Evolutionary conservation across 2,888 invertebrate genomes (phyloP), one percentile per base, ranked within the genome.

Genomic region (Erannis defoliaria): DNA sequence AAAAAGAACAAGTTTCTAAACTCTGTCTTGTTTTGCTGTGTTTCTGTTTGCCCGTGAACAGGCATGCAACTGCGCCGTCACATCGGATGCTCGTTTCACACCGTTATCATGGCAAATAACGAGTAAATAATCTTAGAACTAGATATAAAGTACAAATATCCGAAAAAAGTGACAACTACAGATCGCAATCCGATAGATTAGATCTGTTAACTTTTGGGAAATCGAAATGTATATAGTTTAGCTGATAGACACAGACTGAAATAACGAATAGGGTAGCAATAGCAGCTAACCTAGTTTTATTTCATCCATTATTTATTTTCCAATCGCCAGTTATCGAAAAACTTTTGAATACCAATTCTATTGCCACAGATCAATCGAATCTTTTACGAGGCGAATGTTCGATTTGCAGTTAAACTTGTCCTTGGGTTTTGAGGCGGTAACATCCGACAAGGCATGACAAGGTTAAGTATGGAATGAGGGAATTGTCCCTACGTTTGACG

Each of bases 381-480:
- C 16, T 50, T 46, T 55, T 40, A 38, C 42, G 29, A 48, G 16
- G 9, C n/a, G n/a, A 35, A 35, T 16, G 49, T 61, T 61, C 55
- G 61, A 55, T 62, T 62, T 61, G 61, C 61, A 55, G 61, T 61
- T 55, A 61, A 61, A 61, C 9, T 55, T 55, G 61, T 37, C 61
- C 61, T 55, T 61, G 61, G 61, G 26, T n/a, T n/a, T 10, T 23
- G 9, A n/a, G n/a, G 3, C 33, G 29, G 48, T 49, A 48, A 49
- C 59, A 49, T 48, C 50, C 48, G 37, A 50, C 58, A 45, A 49
- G 35, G 35, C 49, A 49, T 35, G 49, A 35, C 49, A 59, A 60
- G 55, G 59, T 56, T 58, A 51, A 19, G 45, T 37, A 33, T 45
- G 42, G 18, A 59, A 46, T 56, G 46, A 29, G 50, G 64, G 51